Evolutionary conservation across 2,888 invertebrate genomes (phyloP).

Genomic region (Chironomus riparius): DNA sequence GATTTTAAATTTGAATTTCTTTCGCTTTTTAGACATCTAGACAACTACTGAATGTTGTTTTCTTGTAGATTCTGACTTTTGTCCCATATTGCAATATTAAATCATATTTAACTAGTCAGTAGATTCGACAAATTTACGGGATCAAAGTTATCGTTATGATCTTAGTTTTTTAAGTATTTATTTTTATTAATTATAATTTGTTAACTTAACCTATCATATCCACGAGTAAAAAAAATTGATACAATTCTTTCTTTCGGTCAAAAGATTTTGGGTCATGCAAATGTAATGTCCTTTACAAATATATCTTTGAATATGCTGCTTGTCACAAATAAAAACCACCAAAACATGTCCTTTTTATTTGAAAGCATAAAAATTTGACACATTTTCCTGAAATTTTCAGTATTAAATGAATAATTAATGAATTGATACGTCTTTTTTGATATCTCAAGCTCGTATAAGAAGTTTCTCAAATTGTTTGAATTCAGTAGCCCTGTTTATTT

Average conservation of each 20-base stretch:
- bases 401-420: background rate
- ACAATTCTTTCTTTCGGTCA: background rate
- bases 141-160: no score
- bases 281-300: background rate
- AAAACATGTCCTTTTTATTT: background rate
- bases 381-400: background rate
- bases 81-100: no score
- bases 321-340: background rate
- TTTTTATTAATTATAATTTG: no score
- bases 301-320: background rate
- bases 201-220: no score
- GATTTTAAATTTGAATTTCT: no score
- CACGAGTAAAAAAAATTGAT: no score
- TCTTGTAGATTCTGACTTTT: no score
- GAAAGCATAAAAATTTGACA: background rate
- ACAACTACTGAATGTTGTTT: no score
- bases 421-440: background rate
- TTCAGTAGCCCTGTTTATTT: background rate
- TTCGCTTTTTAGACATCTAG: no score
- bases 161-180: no score
- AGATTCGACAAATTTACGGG: no score
- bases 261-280: background rate
- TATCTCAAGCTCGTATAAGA: background rate
- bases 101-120: no score
- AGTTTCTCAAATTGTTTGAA: background rate